Evolutionary conservation across 2,113 vertebrate genomes (phyloP).

Genomic region (Calyptommatus sinebrachiatus): DNA sequence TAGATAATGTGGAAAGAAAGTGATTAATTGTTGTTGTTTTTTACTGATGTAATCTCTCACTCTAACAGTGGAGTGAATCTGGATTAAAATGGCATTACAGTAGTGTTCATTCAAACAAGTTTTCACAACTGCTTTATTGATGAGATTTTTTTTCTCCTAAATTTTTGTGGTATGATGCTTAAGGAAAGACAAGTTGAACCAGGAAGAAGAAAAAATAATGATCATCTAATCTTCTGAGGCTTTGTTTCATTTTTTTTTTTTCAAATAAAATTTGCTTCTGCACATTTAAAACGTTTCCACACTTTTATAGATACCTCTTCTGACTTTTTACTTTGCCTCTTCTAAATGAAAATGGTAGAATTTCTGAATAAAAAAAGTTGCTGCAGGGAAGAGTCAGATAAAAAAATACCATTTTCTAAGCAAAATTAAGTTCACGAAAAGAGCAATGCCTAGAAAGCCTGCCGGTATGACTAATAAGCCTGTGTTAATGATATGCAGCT

Average conservation of each 20-base stretch:
- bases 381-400: background rate
- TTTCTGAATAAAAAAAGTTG: background rate
- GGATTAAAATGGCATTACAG: too few species aligned
- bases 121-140: background rate
- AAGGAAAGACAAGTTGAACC: background rate
- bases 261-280: background rate
- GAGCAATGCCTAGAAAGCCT: constrained; percentile 1
- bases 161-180: background rate
- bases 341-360: background rate
- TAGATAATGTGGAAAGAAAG: too few species aligned
- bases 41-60: too few species aligned
- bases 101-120: background rate
- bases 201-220: background rate
- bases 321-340: background rate
- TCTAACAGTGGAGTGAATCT: too few species aligned
- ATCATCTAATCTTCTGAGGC: background rate
- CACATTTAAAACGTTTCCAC: background rate
- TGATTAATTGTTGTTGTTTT: too few species aligned
- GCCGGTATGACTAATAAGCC: background rate
- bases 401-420: background rate
- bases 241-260: background rate
- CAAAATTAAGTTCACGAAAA: background rate
- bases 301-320: background rate
- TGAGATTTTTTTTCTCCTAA: background rate
- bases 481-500: background rate